These are phyloP conservation scores for Oostethus manadensis DNA, from an alignment of 2,113 vertebrate genomes.

Conservation along the genomic window DNA sequence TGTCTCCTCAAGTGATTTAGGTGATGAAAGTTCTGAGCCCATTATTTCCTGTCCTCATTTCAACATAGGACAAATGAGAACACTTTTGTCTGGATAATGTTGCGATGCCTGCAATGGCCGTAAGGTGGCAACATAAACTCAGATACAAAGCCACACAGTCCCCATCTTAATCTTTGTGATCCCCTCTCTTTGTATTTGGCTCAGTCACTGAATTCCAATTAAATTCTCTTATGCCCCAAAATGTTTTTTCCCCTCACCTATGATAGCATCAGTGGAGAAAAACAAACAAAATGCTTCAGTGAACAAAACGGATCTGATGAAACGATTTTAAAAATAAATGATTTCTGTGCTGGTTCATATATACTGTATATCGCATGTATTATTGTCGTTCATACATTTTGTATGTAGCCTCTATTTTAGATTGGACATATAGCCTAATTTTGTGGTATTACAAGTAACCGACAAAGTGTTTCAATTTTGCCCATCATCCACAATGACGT, in stretches of 20 bases:
- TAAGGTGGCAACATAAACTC: conserved; percentile 58
- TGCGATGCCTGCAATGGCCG: conserved; percentile 39
- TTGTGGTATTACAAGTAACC: not conserved
- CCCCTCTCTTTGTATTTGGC: conserved; percentile 1
- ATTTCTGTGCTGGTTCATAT: not conserved
- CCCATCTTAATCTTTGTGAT: not conserved
- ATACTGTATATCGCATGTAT: not conserved
- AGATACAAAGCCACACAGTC: conserved; percentile 7
- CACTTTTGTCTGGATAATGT: conserved; percentile 14
- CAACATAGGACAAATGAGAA: conserved; percentile 19
- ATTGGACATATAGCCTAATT: not conserved
- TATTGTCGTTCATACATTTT: not conserved
- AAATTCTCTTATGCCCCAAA: conserved; percentile 9
- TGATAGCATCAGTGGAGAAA: not conserved
- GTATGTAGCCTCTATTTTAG: not conserved
- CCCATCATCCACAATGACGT: too few relatives aligned
- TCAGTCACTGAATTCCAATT: conserved; percentile 1
- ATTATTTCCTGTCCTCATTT: conserved; percentile 40
- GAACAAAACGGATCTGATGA: not conserved
- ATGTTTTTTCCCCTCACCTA: not conserved
- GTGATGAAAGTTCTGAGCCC: conserved; percentile 14
- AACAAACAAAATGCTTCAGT: not conserved
- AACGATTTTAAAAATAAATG: not conserved
- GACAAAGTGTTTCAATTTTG: too few relatives aligned
- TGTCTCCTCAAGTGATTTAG: conserved; percentile 20